Conservation (phyloP, 2,888 invertebrate genomes). For the Phrixothrix hirtus region DNA sequence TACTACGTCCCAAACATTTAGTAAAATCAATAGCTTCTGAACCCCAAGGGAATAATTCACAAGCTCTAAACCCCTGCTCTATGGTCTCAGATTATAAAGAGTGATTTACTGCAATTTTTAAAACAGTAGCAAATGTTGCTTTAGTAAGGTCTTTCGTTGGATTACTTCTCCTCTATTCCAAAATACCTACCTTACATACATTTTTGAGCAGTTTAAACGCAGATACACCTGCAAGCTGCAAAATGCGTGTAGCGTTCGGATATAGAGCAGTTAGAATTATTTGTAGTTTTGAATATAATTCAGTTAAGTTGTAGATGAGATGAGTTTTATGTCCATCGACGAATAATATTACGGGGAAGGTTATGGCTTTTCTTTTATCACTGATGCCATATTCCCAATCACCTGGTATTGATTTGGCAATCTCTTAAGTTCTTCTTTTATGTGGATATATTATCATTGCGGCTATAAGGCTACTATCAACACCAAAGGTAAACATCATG, state of each 20-base stretch:
- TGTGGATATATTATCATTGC: neutral
- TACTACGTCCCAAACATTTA: too few relatives aligned
- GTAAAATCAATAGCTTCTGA: too few relatives aligned
- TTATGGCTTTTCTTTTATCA: slow-evolving; percentile 18
- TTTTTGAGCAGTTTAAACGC: slow-evolving; percentile 34
- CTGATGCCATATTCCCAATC: slow-evolving; percentile 11
- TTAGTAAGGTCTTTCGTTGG: too few relatives aligned
- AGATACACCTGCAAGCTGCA: slow-evolving; percentile 40
- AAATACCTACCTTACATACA: slow-evolving; percentile 33
- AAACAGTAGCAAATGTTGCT: too few relatives aligned
- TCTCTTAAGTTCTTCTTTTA: neutral
- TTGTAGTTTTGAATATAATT: slow-evolving; percentile 36
- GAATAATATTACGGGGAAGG: slow-evolving; percentile 23
- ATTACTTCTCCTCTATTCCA: too few relatives aligned
- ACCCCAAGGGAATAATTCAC: too few relatives aligned
- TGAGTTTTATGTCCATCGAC: slow-evolving; percentile 34
- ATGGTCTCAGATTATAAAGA: too few relatives aligned
- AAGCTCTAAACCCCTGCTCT: too few relatives aligned
- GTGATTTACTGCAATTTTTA: too few relatives aligned
- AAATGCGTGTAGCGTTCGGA: slow-evolving; percentile 39
- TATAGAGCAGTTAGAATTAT: slow-evolving; percentile 38
- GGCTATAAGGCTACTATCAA: too few relatives aligned
- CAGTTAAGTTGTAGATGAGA: slow-evolving; percentile 30
- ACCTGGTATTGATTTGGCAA: slow-evolving; percentile 3
- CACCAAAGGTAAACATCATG: too few relatives aligned